A percentile compares a stretch with the other conserved stretches of the same genome.
Conservation (phyloP, 2,113 vertebrate species). For the Leptobrachium leishanense region DNA sequence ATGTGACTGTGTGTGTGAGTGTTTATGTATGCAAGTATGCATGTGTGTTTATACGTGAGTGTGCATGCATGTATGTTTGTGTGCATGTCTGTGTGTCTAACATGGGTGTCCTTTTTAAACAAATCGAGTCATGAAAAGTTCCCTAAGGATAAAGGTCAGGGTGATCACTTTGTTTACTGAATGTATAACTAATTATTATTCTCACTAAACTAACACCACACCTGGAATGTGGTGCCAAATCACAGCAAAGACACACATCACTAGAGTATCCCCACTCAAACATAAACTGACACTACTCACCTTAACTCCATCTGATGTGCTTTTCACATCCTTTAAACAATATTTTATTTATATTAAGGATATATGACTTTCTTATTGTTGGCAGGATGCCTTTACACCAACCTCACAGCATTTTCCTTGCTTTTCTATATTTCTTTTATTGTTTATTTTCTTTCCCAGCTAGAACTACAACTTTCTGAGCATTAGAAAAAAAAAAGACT, state of each 20-base stretch:
- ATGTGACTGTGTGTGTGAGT: too few relatives aligned
- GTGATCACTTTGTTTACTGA: constrained; percentile 2
- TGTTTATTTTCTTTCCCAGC: background rate
- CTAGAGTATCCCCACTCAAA: background rate
- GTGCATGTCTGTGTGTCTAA: background rate
- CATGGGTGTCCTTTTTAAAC: background rate
- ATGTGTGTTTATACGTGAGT: too few relatives aligned
- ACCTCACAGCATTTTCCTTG: too few relatives aligned
- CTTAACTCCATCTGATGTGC: too few relatives aligned
- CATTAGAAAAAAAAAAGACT: background rate
- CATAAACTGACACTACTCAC: background rate
- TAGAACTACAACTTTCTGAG: background rate
- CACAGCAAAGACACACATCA: background rate
- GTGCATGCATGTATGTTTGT: too few relatives aligned
- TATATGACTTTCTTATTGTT: too few relatives aligned
- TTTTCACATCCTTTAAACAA: too few relatives aligned
- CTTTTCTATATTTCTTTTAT: background rate
- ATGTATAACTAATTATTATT: background rate
- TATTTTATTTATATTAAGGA: too few relatives aligned
- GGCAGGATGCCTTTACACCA: too few relatives aligned
- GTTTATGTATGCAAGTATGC: too few relatives aligned
- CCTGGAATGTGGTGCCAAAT: background rate
- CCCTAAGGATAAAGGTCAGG: constrained; percentile 6
- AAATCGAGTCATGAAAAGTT: constrained; percentile 1
- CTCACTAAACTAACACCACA: background rate